These are phyloP conservation scores for Progne subis DNA, from an alignment of 2,113 vertebrate species.

Conservation along the genomic window DNA sequence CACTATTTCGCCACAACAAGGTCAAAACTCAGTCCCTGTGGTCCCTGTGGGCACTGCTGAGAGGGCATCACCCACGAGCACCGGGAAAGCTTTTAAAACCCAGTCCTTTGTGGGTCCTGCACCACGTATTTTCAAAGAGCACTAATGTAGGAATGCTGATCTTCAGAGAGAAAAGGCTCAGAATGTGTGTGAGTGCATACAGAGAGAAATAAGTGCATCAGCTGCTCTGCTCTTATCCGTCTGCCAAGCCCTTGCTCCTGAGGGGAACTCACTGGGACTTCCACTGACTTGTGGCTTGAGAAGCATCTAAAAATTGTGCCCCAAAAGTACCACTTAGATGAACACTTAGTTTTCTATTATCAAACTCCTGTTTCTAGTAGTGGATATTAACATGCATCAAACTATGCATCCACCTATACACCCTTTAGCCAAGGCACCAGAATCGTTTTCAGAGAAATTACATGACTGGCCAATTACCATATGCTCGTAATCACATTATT, in stretches of 20 bases:
- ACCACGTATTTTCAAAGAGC: not conserved
- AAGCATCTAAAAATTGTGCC: not conserved
- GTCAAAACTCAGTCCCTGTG: not conserved
- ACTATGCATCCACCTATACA: not conserved
- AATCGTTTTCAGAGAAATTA: not conserved
- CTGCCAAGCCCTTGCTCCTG: not conserved
- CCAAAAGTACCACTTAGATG: not conserved
- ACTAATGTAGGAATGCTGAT: not conserved
- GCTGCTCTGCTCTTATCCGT: not conserved
- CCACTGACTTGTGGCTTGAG: not conserved
- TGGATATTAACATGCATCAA: not conserved
- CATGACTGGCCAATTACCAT: not conserved
- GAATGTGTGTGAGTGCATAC: not conserved
- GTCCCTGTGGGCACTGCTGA: not conserved
- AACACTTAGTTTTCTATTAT: not conserved
- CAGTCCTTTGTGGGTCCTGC: not conserved
- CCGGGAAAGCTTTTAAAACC: not conserved
- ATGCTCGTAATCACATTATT: not conserved
- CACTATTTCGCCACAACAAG: not conserved
- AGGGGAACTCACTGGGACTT: not conserved
- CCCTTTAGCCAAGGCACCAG: not conserved
- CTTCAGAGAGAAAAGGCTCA: not conserved
- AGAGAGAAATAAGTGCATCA: not conserved
- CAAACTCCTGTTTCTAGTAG: not conserved
- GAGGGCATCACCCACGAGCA: not conserved